Conservation (phyloP, 2,888 invertebrate genomes). For the Psococerastis gibbosa region DNA sequence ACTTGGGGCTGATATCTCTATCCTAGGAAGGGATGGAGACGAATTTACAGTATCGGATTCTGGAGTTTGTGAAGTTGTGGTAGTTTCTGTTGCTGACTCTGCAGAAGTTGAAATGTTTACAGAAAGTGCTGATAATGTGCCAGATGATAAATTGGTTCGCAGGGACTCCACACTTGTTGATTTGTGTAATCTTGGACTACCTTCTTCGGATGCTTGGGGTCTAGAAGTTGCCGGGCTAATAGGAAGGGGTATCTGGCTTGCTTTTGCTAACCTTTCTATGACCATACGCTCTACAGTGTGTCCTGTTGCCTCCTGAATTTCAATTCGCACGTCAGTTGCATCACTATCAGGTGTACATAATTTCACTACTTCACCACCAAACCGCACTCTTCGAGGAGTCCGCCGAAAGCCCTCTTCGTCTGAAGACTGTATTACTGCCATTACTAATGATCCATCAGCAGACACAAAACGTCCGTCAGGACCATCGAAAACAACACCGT, state of each 20-base stretch:
- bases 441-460: slow-evolving; percentile 20
- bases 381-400: slow-evolving; percentile 54
- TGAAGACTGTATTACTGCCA: slow-evolving; percentile 19
- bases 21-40: background rate
- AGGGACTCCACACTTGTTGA: too few relatives aligned
- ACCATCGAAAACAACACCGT: slow-evolving; percentile 21
- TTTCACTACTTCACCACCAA: slow-evolving; percentile 74
- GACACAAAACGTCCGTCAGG: slow-evolving; percentile 18
- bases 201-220: slow-evolving; percentile 22
- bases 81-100: background rate
- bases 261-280: background rate
- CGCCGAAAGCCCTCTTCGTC: slow-evolving; percentile 37
- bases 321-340: slow-evolving; percentile 30
- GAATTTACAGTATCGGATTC: background rate
- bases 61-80: background rate
- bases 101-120: background rate
- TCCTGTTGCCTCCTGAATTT: slow-evolving; percentile 26
- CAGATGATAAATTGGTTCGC: too few relatives aligned
- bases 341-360: slow-evolving; percentile 67
- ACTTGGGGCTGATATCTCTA: too few relatives aligned
- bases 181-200: background rate
- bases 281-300: slow-evolving; percentile 18
- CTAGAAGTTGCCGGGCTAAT: slow-evolving; percentile 19
- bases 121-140: too few relatives aligned
- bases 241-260: slow-evolving; percentile 19